Conservation (phyloP, 2,888 invertebrate species). For the Apantesis nais region DNA sequence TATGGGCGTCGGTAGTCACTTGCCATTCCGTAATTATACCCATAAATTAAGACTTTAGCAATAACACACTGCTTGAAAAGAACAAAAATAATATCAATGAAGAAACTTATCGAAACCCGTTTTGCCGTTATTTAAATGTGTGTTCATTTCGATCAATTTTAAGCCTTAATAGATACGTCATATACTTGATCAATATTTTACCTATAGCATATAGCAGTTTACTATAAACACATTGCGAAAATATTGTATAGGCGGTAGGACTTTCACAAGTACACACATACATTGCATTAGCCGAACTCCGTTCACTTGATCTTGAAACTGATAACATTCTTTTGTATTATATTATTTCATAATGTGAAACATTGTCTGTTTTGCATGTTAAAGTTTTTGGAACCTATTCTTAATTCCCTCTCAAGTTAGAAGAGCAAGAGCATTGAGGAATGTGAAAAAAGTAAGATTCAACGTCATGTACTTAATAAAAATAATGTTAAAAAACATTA, state of each 20-base stretch:
- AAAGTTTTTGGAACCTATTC: neutral
- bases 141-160: constrained; percentile 10
- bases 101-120: constrained; percentile 13
- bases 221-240: constrained; percentile 17
- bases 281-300: constrained; percentile 17
- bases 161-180: constrained; percentile 11
- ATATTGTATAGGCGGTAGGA: constrained; percentile 22
- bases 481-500: too few species aligned
- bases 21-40: too few species aligned
- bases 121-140: constrained; percentile 4
- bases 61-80: neutral
- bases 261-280: constrained; percentile 37
- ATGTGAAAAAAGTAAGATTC: neutral
- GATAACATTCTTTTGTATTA: constrained; percentile 27
- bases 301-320: constrained; percentile 30
- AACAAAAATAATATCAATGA: constrained; percentile 5
- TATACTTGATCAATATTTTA: constrained; percentile 17
- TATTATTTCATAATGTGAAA: constrained; percentile 2
- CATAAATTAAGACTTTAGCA: neutral
- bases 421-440: too few species aligned
- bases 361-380: neutral
- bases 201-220: neutral
- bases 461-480: too few species aligned
- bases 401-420: neutral
- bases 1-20: too few species aligned